These are phyloP conservation scores for Amia ocellicauda DNA, from an alignment of 2,113 vertebrate species.

Conservation along the genomic window DNA sequence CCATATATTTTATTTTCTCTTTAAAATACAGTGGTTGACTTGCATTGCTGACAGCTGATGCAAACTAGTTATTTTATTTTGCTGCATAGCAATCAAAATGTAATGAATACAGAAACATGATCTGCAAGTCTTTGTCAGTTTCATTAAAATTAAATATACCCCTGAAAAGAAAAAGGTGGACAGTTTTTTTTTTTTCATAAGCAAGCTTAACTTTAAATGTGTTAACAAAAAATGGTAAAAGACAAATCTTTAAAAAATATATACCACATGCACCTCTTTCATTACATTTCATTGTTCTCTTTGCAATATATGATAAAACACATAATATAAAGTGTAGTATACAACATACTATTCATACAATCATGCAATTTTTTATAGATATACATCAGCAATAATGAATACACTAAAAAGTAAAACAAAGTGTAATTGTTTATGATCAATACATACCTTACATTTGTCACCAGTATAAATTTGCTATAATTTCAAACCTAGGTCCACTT, in stretches of 20 bases:
- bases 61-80: slow-evolving; percentile 30
- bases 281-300: too few relatives aligned
- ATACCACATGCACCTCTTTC: too few relatives aligned
- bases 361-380: too few relatives aligned
- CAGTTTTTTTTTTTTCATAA: too few relatives aligned
- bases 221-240: too few relatives aligned
- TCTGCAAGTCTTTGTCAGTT: slow-evolving; percentile 61
- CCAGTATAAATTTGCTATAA: not conserved
- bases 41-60: slow-evolving; percentile 47
- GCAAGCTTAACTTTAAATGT: too few relatives aligned
- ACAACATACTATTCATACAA: too few relatives aligned
- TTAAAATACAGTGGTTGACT: slow-evolving; percentile 27
- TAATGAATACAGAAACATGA: slow-evolving; percentile 74
- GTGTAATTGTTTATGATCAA: not conserved
- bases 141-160: slow-evolving; percentile 77
- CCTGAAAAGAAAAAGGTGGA: slow-evolving; percentile 25
- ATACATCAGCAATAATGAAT: too few relatives aligned
- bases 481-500: slow-evolving; percentile 15
- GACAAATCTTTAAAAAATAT: too few relatives aligned
- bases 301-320: too few relatives aligned
- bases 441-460: slow-evolving; percentile 36
- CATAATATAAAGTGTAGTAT: too few relatives aligned
- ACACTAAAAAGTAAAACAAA: not conserved
- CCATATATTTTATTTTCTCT: not conserved
- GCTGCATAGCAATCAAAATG: slow-evolving; percentile 54